Evolutionary conservation across 2,888 invertebrate species (phyloP), one percentile per base, ranked within the genome.

Genomic region (Andrena bucephala): DNA sequence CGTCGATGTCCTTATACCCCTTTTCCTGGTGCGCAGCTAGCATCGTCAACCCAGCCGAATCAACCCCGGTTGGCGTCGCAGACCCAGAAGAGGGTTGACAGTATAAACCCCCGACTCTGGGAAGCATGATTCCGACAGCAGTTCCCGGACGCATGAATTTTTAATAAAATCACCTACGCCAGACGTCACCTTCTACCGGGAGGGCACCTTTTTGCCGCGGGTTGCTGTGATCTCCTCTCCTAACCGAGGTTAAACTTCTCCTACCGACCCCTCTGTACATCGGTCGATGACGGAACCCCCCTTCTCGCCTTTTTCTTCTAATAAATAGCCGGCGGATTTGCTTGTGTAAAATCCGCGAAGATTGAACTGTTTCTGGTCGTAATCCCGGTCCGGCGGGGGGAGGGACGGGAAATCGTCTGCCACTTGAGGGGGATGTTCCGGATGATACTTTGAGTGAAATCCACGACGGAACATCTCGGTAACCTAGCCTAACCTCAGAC

Each of bases 1-100:
- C 59, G 66, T 71, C 77, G 68, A 74, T 80, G 42, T 57, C 57
- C 69, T 83, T 67, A 36, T 70, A 73, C 63, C 77, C 77, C 72
- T 82, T 81, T 74, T 69, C 66, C 60, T 70, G 59, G 52, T 2
- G 65, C 66, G 5, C 78, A 69, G 70, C 75, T 24, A 81, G 70
- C 74, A 57, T 81, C 70, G 80, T 77, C 84, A 24, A 79, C 82
- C 57, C 78, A 66, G 74, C 65, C 77, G 57, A 82, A 84, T 65
- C 70, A 73, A 78, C 78, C 77, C 81, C 74, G 42, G 54, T 72
- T 76, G 74, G 79, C 68, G 68, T 77, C 72, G 68, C 65, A 67
- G 66, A 80, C 54, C 57, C 77, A 52, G 86, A 87, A 89, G 89
- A 90, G 88, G 90, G 90, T 90, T 90, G 91, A 91, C 91, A 88